A percentile compares a stretch with the other conserved stretches of the same genome.
phyloP scores from a whole-genome alignment of 2,113 vertebrate species.

The Copsychus sechellarum region DNA sequence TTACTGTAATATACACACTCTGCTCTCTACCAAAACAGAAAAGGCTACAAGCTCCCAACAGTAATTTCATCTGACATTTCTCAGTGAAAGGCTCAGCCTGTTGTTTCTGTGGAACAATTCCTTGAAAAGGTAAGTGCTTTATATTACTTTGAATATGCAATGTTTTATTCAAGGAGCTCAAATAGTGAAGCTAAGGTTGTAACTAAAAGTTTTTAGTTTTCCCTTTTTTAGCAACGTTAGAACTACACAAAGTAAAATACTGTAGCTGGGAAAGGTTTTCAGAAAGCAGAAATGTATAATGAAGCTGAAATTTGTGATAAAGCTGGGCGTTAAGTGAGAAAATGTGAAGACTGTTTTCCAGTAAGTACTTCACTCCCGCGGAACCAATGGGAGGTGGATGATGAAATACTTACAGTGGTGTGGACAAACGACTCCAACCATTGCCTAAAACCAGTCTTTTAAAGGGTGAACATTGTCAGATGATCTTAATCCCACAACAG shows the following conservation, averaged over 20 bases:
- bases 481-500: neutral
- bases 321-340: neutral
- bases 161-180: neutral
- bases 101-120: neutral
- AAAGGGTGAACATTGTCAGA: neutral
- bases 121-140: conserved; percentile 55
- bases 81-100: neutral
- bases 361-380: neutral
- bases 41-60: conserved; percentile 13
- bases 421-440: neutral
- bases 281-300: neutral
- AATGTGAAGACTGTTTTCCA: neutral
- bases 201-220: neutral
- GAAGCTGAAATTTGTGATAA: neutral
- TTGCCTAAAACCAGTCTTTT: neutral
- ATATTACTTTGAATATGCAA: conserved; percentile 1
- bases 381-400: neutral
- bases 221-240: neutral
- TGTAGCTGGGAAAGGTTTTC: neutral
- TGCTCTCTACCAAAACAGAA: neutral
- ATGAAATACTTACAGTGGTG: neutral
- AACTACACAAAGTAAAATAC: neutral
- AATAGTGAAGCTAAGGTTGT: neutral
- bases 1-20: neutral
- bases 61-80: conserved; percentile 8